Conservation (phyloP, 2,113 vertebrate genomes). For the Sciurus niger region DNA sequence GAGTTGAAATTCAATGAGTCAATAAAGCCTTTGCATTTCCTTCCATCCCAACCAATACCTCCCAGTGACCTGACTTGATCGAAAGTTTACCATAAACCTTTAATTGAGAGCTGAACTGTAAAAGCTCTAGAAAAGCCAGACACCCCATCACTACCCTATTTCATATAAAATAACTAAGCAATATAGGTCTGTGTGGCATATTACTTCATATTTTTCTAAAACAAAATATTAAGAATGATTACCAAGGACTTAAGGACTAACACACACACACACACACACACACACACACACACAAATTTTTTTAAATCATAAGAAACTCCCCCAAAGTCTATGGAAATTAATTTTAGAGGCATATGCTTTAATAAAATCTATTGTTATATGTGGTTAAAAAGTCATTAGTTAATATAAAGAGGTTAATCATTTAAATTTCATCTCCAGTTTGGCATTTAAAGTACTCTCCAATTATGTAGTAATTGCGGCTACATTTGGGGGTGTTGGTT, state of each 20-base stretch:
- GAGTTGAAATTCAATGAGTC: slow-evolving; percentile 12
- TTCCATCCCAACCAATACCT: neutral
- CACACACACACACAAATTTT: neutral
- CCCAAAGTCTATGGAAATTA: slow-evolving; percentile 46
- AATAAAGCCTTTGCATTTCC: neutral
- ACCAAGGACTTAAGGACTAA: slow-evolving; percentile 45
- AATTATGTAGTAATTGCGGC: neutral
- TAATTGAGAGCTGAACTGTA: slow-evolving; percentile 1
- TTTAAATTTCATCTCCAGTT: neutral
- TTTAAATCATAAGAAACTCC: neutral
- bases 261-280: neutral
- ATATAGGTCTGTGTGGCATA: neutral
- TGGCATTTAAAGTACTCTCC: slow-evolving; percentile 3
- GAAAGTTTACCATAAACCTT: slow-evolving; percentile 9
- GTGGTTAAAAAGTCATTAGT: slow-evolving; percentile 36
- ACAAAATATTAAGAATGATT: slow-evolving; percentile 49
- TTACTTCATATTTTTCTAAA: slow-evolving; percentile 56
- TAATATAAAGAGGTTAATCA: slow-evolving; percentile 44
- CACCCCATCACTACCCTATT: neutral
- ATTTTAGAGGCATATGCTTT: slow-evolving; percentile 61
- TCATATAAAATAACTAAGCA: slow-evolving; percentile 44
- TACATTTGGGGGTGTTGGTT: neutral
- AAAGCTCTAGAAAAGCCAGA: slow-evolving; percentile 34
- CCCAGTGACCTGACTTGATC: neutral
- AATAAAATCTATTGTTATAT: slow-evolving; percentile 49